Evolutionary conservation across 1,140 invertebrate genomes (phyloP), one percentile per base, ranked within the genome.

Genomic region (Drosophila sproati): DNA sequence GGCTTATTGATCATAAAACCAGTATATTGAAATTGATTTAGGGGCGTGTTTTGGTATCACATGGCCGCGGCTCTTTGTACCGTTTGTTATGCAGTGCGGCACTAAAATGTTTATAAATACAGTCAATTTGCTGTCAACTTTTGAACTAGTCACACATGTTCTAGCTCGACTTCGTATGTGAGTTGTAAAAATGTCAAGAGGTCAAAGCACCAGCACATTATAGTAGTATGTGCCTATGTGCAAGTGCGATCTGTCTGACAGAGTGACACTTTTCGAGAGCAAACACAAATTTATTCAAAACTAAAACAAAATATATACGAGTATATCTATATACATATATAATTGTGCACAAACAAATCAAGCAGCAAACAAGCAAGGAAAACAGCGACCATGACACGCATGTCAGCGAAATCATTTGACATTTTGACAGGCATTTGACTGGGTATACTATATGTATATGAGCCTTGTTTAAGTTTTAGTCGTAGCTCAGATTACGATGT

Each of bases 61-160:
- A 35, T 43, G 57, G 57, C 2, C 34, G 41, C 56, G 20, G 6
- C 47, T 31, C 5, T 45, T 12, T 7, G 12, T 39, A 59, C 34
- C 20, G 4, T 72, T 76, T 69, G 37, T 77, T 77, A 74, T 78
- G 78, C 41, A 64, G 82, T 72, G 60, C 52, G 47, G 77, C 69
- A 70, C 74, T 73, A 73, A 87, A 88, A 78, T 89, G 85, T 89
- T 89, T 89, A 89, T 90, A 89, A 90, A 89, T 89, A 86, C 78
- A 89, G 85, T 85, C 85, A 89, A 89, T 89, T 89, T 89, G 78
- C 78, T 81, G 85, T 89, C 86, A 88, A 89, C 80, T 89, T 79
- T 89, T 90, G 85, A 89, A 90, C 85, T 85, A 69, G 80, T 78
- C 86, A 89, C 85, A 89, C 88, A 87, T 89, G 85, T 85, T 80